Base-by-base conservation (phyloP, 1,140 invertebrate genomes). In the Bombus picipes region DNA sequence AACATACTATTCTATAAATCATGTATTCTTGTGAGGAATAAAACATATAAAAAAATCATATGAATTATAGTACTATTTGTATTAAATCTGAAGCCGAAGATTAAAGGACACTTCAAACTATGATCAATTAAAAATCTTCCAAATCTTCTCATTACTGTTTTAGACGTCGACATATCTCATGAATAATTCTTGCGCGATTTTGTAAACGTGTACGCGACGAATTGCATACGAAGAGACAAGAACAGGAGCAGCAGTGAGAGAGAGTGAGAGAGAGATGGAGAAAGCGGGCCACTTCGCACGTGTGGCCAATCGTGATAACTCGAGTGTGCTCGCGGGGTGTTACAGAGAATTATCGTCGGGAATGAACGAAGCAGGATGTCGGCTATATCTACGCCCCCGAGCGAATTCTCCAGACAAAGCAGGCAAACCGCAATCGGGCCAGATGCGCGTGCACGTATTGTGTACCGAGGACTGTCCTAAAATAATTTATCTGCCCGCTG, bases 341-440 rank as follows among this genome's bases (percentile, higher is more conserved):
- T 88, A 74, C 74, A 85, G 87, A 86, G 89, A 87, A 78, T 89
- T 90, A 88, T 88, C 89, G 80, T 85, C 83, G 74, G 88, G 73
- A 88, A 88, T 81, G 87, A 92, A 86, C 84, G 87, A 91, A 91
- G 88, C 92, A 91, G 92, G 92, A 93, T 92, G 92, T 91, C 89
- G 89, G 83, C 73, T 89, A 89, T 92, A 92, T 92, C 87, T 91
- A 91, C 90, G 90, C 89, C 91, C 86, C 90, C 92, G 86, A 92
- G 90, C 90, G 87, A 92, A 91, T 87, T 92, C 90, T 90, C 90
- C 75, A 88, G 89, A 91, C 89, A 91, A 91, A 91, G 87, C 89
- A 47, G 71, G 88, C 87, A 81, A 90, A 87, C 83, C 81, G 84
- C 89, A 85, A 88, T 87, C 86, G 88, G 81, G 68, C 79, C 82